These are phyloP conservation scores for Thalassarche chlororhynchos DNA, from an alignment of 2,113 vertebrate species.

Conservation along the genomic window DNA sequence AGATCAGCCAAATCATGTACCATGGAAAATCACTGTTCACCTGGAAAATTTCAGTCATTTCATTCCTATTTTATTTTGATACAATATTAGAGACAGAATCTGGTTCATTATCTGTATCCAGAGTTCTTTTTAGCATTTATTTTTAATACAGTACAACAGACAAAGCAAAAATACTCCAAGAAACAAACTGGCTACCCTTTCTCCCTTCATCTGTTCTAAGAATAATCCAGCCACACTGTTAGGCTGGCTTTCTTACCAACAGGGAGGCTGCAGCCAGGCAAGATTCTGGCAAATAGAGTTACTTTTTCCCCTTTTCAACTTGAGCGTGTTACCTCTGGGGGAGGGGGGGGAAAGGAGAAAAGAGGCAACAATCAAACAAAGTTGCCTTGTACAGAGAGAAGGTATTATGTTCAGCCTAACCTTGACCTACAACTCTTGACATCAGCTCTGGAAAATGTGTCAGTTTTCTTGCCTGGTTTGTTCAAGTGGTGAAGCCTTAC, in stretches of 20 bases:
- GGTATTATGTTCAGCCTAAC: slow-evolving; percentile 36
- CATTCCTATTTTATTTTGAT: not conserved
- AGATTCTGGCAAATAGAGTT: not conserved
- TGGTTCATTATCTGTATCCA: not conserved
- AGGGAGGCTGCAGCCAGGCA: not conserved
- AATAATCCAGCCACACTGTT: not conserved
- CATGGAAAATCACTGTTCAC: not conserved
- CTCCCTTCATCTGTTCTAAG: not conserved
- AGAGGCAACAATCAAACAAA: slow-evolving; percentile 8
- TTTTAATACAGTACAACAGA: not conserved
- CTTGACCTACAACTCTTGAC: slow-evolving; percentile 47
- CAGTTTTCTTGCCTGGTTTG: slow-evolving; percentile 1
- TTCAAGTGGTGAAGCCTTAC: not conserved
- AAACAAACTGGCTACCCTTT: not conserved
- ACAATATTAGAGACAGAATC: not conserved
- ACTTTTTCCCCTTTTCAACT: not conserved
- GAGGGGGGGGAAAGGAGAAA: not conserved
- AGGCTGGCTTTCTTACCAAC: not conserved
- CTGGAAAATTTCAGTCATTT: not conserved
- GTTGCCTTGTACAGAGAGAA: slow-evolving; percentile 16
- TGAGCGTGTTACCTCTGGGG: not conserved
- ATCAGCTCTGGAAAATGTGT: slow-evolving; percentile 36
- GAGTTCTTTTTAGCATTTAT: not conserved
- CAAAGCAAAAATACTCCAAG: not conserved
- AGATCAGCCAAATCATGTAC: not conserved